Percentiles rank a stretch among this genome's conserved stretches.
Evolutionary conservation across 1,140 invertebrate genomes (phyloP).

Genomic region (Patella vulgata): DNA sequence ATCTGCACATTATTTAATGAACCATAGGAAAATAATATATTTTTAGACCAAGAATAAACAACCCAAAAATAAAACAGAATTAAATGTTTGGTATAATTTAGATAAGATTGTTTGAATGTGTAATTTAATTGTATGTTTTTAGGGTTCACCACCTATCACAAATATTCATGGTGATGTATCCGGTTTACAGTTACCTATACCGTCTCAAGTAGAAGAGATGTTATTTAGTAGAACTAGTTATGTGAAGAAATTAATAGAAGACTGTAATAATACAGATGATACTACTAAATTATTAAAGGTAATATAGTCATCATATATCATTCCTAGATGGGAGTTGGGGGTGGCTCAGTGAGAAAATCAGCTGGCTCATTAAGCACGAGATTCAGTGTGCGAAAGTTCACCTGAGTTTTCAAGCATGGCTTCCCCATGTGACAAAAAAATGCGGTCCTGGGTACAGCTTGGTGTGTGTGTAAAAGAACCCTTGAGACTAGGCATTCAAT

Average conservation of each 20-base stretch:
- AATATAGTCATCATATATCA: slow-evolving; percentile 12
- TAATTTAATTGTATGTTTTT: too few species aligned
- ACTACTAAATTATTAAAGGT: slow-evolving; percentile 79
- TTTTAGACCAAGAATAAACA: too few species aligned
- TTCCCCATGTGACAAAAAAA: background rate
- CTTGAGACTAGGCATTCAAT: too few species aligned
- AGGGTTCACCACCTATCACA: slow-evolving; percentile 76
- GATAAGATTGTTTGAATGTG: too few species aligned
- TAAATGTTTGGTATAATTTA: too few species aligned
- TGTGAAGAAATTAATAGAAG: slow-evolving; percentile 95
- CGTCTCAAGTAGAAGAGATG: slow-evolving; percentile 80
- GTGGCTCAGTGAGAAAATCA: slow-evolving; percentile 1
- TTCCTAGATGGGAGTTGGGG: slow-evolving; percentile 9
- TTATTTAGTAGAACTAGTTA: slow-evolving; percentile 83
- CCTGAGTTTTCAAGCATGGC: background rate
- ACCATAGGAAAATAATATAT: too few species aligned
- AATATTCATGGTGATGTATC: slow-evolving; percentile 84
- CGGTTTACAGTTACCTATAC: slow-evolving; percentile 78
- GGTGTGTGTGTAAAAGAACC: too few species aligned
- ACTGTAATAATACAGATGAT: slow-evolving; percentile 90
- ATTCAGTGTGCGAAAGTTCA: too few species aligned
- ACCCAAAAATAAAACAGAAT: too few species aligned
- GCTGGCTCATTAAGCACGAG: too few species aligned
- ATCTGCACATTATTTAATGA: too few species aligned
- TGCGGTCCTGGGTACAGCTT: too few species aligned